Percentiles rank a stretch among this genome's conserved stretches.
These are phyloP conservation scores for Bucorvus abyssinicus DNA, from an alignment of 2,797 vertebrate species.

Conservation along the genomic window DNA sequence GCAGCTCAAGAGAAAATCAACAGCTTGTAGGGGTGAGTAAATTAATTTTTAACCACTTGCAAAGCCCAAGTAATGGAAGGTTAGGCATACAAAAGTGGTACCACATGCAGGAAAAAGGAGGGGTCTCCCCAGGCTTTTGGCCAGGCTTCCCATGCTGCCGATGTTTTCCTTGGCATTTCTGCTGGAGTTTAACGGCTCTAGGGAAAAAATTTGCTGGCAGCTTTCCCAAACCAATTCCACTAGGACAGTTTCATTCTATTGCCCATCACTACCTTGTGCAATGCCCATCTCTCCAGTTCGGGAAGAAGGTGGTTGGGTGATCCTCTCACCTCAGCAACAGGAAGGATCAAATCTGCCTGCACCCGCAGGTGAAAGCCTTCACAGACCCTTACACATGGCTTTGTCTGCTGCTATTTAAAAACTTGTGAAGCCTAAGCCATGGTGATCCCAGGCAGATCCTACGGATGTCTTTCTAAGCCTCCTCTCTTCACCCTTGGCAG, in stretches of 20 bases:
- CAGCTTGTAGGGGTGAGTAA: background rate
- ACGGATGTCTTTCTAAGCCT: background rate
- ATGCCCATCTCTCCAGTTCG: accelerated
- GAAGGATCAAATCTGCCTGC: background rate
- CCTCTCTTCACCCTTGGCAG: background rate
- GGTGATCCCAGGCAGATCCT: background rate
- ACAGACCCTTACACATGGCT: background rate
- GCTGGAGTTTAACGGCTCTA: background rate
- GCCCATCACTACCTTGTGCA: accelerated
- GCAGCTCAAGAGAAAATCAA: background rate
- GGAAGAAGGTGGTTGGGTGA: background rate
- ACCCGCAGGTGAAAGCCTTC: background rate
- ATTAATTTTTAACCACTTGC: background rate
- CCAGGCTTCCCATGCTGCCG: background rate
- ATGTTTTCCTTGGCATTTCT: background rate
- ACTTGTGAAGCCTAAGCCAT: background rate
- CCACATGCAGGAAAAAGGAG: background rate
- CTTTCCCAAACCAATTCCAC: background rate
- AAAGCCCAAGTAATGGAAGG: background rate
- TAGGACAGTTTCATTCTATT: background rate
- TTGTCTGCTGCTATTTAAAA: background rate
- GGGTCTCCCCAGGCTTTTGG: background rate
- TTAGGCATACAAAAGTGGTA: background rate
- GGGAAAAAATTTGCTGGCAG: background rate
- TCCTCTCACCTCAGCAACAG: background rate